These are phyloP conservation scores for Tanypteryx hageni DNA, from an alignment of 2,888 invertebrate species.

Conservation along the genomic window DNA sequence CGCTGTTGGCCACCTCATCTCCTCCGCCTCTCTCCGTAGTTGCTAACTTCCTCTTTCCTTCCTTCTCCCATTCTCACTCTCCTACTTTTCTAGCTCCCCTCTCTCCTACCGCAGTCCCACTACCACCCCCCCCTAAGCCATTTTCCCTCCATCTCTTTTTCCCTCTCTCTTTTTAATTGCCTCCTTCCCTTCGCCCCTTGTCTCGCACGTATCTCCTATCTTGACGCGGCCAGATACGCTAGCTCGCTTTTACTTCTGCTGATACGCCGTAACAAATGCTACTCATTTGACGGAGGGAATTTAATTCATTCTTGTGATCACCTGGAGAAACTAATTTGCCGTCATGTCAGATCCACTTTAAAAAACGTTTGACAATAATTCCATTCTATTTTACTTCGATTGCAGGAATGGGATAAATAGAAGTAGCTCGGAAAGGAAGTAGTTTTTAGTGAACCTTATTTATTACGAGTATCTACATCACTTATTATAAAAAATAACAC, in stretches of 20 bases:
- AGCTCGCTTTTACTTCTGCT: background rate
- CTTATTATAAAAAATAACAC: too few species aligned
- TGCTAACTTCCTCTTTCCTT: background rate
- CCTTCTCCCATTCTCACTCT: background rate
- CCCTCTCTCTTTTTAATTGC: too few species aligned
- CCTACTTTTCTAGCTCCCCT: too few species aligned
- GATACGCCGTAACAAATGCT: background rate
- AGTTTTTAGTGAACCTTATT: too few species aligned
- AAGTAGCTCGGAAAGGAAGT: too few species aligned
- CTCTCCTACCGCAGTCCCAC: background rate
- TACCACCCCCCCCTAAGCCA: too few species aligned
- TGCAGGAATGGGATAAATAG: too few species aligned
- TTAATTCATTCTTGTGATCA: background rate
- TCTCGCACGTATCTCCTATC: background rate
- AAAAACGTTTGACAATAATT: too few species aligned
- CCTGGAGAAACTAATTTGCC: background rate
- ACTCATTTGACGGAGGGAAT: background rate
- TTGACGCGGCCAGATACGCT: background rate
- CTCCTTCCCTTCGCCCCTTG: background rate
- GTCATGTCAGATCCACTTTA: background rate
- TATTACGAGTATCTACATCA: too few species aligned
- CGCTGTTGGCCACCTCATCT: background rate
- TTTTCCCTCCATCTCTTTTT: too few species aligned
- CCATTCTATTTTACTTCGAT: too few species aligned
- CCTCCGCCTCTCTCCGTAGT: background rate